Base-by-base conservation (phyloP, 2,888 invertebrate species). In the Agonopterix heracliana region DNA sequence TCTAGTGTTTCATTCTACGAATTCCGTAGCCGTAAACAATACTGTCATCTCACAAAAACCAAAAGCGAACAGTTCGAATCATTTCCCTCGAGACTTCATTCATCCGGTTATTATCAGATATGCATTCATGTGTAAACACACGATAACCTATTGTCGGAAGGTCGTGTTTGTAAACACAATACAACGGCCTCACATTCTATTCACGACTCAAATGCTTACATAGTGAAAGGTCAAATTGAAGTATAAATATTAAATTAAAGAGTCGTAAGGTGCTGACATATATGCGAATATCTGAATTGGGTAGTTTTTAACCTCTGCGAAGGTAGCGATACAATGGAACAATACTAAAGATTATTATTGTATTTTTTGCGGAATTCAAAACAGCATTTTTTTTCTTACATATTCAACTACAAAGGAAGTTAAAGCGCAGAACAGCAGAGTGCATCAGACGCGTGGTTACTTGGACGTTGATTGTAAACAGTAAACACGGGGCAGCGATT, bases 1-100 rank as follows among this genome's bases (percentile, higher is more conserved):
- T 68, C 68, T 79, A 78, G 66, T 73, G 73, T 73, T 76, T 71
- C 81, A 79, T 86, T 84, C 85, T 77, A 68, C 60, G 79, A 80
- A 86, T 85, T 76, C 78, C 78, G 60, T 64, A 63, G 63, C 64
- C 62, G 68, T 80, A 81, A 81, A 82, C 77, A 80, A 78, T 69
- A 64, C 63, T 64, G 66, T 71, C 73, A 75, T 70, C 59, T 56
- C 58, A 52, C 54, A 64, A 62, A 63, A 66, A 67, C 53, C 59
- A 53, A 58, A 60, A 54, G 17, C 56, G 64, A 64, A 61, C 61
- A 60, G 59, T 58, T 60, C 57, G 57, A 56, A 66, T 64, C 59
- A 60, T 65, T 64, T 66, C 60, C 59, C 57, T 40, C n/a, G 46
- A 64, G 58, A 56, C 62, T 67, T 68, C 75, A 75, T 74, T 72